Evolutionary conservation across 2,888 invertebrate genomes (phyloP).

Genomic region (Erpobdella octoculata): DNA sequence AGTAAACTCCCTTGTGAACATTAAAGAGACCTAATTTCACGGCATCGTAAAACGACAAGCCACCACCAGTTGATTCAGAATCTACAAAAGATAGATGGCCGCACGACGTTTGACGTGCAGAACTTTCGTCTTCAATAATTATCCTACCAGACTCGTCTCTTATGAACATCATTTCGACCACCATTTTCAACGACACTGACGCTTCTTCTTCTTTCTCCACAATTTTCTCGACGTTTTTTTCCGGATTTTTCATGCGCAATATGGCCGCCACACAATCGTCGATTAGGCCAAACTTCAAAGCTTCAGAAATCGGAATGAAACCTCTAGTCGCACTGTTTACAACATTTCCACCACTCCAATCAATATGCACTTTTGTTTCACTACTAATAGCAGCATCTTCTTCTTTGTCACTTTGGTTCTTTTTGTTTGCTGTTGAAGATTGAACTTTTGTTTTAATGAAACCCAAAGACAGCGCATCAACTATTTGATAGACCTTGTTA

Average conservation of each 20-base stretch:
- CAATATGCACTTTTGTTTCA: slow-evolving; percentile 15
- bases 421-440: neutral
- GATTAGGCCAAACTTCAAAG: slow-evolving; percentile 55
- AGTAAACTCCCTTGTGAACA: slow-evolving; percentile 33
- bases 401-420: neutral
- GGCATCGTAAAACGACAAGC: slow-evolving; percentile 36
- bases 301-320: slow-evolving; percentile 73
- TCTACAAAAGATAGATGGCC: slow-evolving; percentile 9
- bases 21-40: slow-evolving; percentile 42
- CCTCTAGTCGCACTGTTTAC: slow-evolving; percentile 68
- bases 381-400: neutral
- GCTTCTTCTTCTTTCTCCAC: slow-evolving; percentile 8
- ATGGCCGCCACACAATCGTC: slow-evolving; percentile 35
- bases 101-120: neutral
- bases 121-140: slow-evolving; percentile 26
- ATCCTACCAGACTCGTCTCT: slow-evolving; percentile 28
- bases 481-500: slow-evolving; percentile 61
- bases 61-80: slow-evolving; percentile 17
- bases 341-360: slow-evolving; percentile 53
- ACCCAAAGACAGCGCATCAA: slow-evolving; percentile 58
- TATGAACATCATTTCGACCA: slow-evolving; percentile 25
- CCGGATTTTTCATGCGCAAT: slow-evolving; percentile 33
- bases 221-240: slow-evolving; percentile 7
- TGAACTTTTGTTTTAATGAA: slow-evolving; percentile 31
- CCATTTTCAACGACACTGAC: slow-evolving; percentile 27